Conservation (phyloP, 2,888 invertebrate genomes). For the Caenorhabditis plicata region DNA sequence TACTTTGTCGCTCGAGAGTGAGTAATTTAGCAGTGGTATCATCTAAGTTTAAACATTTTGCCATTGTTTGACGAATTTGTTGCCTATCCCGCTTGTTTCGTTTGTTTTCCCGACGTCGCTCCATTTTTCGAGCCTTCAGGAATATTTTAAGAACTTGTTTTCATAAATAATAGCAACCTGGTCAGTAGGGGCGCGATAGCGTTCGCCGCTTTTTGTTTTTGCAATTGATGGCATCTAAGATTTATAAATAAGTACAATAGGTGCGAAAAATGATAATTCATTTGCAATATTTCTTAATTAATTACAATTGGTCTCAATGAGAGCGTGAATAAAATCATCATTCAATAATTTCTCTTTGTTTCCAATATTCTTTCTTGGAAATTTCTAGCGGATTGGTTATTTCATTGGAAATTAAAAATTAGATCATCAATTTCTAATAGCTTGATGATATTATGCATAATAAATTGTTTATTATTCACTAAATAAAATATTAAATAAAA, state of each 20-base stretch:
- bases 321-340: background rate
- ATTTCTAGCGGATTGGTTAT: too few species aligned
- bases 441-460: too few species aligned
- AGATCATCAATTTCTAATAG: too few species aligned
- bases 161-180: conserved; percentile 13
- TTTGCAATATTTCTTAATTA: too few species aligned
- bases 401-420: too few species aligned
- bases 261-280: background rate
- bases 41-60: conserved; percentile 43
- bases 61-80: conserved; percentile 47
- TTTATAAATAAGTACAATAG: background rate
- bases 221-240: conserved; percentile 32
- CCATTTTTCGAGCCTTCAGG: conserved; percentile 40
- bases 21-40: conserved; percentile 43
- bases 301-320: too few species aligned
- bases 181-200: conserved; percentile 45
- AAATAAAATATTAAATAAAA: too few species aligned
- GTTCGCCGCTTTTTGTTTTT: conserved; percentile 46
- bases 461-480: too few species aligned
- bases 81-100: conserved; percentile 43
- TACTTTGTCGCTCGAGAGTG: conserved; percentile 41
- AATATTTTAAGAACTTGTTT: background rate
- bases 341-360: background rate
- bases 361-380: too few species aligned
- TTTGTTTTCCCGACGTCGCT: conserved; percentile 43